Conservation (phyloP, 53 echinoderm and acorn worm genomes). For the Pentamera pediparva region DNA sequence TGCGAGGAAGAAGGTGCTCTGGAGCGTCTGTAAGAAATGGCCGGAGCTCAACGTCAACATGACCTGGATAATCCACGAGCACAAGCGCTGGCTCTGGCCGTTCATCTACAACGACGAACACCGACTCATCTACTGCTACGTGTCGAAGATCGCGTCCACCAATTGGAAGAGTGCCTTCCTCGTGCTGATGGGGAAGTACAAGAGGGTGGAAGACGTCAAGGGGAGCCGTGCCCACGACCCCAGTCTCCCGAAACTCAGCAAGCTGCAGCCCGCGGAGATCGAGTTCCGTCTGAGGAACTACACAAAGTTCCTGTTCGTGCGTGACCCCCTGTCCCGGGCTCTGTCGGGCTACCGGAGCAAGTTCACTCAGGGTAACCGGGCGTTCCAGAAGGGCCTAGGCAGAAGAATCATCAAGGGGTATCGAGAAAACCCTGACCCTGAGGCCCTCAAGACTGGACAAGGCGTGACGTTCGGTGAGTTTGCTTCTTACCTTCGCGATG, state of each 20-base stretch:
- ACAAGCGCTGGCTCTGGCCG: conserved; percentile 59
- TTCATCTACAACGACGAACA: conserved; percentile 60
- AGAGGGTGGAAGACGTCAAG: conserved; percentile 55
- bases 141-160: conserved; percentile 77
- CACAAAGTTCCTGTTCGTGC: conserved; percentile 69
- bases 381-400: conserved; percentile 39
- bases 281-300: conserved; percentile 52
- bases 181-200: conserved; percentile 66
- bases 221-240: conserved; percentile 60
- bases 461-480: conserved; percentile 70
- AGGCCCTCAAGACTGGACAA: conserved; percentile 36
- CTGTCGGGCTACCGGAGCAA: conserved; percentile 72
- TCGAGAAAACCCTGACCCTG: conserved; percentile 49
- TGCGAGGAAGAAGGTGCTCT: conserved; percentile 6
- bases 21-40: conserved; percentile 19
- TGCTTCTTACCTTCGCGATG: conserved; percentile 43
- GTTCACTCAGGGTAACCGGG: conserved; percentile 31
- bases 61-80: conserved; percentile 32
- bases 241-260: conserved; percentile 42
- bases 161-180: conserved; percentile 78
- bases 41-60: conserved; percentile 38
- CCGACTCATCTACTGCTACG: conserved; percentile 53
- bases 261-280: conserved; percentile 38
- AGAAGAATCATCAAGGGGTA: conserved; percentile 38
- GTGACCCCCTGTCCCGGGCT: conserved; percentile 69